phyloP scores from a whole-genome alignment of 2,113 vertebrate species.

The Craseonycteris thonglongyai region DNA sequence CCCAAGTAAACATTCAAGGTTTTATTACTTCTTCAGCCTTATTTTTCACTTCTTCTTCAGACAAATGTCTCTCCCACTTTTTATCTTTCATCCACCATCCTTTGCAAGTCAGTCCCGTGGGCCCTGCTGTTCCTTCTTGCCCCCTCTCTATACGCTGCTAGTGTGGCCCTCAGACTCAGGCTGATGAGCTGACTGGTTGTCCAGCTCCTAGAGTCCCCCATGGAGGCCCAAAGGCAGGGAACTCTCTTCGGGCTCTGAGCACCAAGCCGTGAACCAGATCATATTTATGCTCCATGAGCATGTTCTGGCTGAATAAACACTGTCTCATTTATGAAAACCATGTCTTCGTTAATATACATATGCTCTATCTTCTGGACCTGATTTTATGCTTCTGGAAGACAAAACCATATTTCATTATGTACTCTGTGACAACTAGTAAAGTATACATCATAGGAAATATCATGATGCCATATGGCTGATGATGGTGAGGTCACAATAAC shows the following conservation, averaged over 20 bases:
- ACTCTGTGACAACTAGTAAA: rapidly evolving
- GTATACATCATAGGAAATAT: rapidly evolving
- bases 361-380: not conserved
- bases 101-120: rapidly evolving
- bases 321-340: not conserved
- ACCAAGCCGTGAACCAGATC: not conserved
- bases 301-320: not conserved
- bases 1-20: too few species aligned
- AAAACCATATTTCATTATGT: not conserved
- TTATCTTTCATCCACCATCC: not conserved
- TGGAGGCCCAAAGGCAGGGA: not conserved
- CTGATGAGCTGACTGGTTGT: rapidly evolving
- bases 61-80: not conserved
- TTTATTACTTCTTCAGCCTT: not conserved
- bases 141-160: rapidly evolving
- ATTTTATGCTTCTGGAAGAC: not conserved
- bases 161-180: too few species aligned
- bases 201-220: rapidly evolving
- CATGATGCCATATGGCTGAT: rapidly evolving
- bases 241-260: not conserved
- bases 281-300: not conserved
- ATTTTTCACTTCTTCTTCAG: not conserved
- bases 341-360: not conserved
- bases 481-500: not conserved
- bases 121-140: rapidly evolving